Conservation (phyloP, 2,888 invertebrate genomes). For the Eupithecia subumbrata region DNA sequence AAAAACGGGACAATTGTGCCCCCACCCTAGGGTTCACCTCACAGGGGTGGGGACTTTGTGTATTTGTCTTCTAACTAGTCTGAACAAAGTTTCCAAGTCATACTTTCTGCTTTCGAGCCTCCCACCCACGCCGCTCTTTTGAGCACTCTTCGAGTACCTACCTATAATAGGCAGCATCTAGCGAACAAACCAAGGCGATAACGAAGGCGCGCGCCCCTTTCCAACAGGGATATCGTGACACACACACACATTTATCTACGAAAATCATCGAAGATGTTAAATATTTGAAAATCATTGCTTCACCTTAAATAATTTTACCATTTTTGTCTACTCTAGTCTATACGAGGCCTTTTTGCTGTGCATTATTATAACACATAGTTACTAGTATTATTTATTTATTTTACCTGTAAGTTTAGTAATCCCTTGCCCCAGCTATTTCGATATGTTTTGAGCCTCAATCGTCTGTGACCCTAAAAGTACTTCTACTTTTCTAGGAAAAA, state of each 20-base stretch:
- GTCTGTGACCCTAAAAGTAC: not conserved
- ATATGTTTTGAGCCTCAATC: not conserved
- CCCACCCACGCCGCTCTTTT: no score
- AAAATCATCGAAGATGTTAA: not conserved
- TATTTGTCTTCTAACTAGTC: no score
- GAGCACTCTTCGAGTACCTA: no score
- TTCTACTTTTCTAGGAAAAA: not conserved
- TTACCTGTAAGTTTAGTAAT: no score
- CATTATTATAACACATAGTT: no score
- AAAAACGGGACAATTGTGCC: no score
- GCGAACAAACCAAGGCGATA: not conserved
- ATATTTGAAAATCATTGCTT: not conserved
- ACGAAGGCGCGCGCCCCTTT: no score
- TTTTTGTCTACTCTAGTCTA: not conserved
- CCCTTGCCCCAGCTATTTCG: not conserved
- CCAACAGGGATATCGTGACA: not conserved
- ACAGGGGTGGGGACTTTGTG: no score
- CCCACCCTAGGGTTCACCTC: no score
- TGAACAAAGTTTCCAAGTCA: no score
- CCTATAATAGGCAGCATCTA: not conserved
- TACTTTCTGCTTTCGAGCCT: no score
- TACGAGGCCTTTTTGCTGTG: not conserved
- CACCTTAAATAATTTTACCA: not conserved
- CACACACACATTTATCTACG: not conserved
- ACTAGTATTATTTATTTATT: no score